Evolutionary conservation across 1,140 invertebrate genomes (phyloP).

Genomic region (Microplitis mediator): DNA sequence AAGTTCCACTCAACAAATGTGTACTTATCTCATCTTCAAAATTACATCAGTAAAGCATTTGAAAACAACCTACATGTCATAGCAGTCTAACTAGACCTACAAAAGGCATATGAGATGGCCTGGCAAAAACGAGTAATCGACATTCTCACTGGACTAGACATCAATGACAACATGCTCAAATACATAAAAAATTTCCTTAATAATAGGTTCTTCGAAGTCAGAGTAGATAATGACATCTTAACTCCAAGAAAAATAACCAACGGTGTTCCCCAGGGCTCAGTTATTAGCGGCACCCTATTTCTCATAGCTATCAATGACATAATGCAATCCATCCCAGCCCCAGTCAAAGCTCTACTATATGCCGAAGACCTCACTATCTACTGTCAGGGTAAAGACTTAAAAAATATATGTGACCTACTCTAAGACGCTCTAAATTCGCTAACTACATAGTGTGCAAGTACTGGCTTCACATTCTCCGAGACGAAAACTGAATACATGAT

Average conservation of each 20-base stretch:
- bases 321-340: background rate
- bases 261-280: too few species aligned
- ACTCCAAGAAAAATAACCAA: too few species aligned
- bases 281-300: slow-evolving; percentile 1
- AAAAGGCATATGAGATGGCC: background rate
- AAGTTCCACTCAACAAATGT: slow-evolving; percentile 3
- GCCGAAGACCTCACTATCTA: slow-evolving; percentile 10
- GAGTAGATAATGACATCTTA: too few species aligned
- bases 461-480: background rate
- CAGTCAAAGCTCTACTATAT: background rate
- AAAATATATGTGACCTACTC: background rate
- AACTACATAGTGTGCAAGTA: background rate
- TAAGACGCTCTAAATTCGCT: background rate
- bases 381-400: background rate
- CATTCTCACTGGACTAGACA: too few species aligned
- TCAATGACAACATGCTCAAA: too few species aligned
- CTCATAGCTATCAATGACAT: slow-evolving; percentile 34
- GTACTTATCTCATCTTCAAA: background rate
- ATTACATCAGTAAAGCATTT: background rate
- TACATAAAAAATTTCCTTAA: too few species aligned
- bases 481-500: background rate
- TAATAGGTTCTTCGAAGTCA: too few species aligned
- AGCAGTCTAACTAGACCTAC: slow-evolving; percentile 31
- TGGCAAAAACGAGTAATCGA: too few species aligned
- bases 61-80: slow-evolving; percentile 8